A percentile compares a stretch with the other conserved stretches of the same genome.
Evolutionary conservation across 2,888 invertebrate genomes (phyloP).

Genomic region (Eumerus sabulonum): DNA sequence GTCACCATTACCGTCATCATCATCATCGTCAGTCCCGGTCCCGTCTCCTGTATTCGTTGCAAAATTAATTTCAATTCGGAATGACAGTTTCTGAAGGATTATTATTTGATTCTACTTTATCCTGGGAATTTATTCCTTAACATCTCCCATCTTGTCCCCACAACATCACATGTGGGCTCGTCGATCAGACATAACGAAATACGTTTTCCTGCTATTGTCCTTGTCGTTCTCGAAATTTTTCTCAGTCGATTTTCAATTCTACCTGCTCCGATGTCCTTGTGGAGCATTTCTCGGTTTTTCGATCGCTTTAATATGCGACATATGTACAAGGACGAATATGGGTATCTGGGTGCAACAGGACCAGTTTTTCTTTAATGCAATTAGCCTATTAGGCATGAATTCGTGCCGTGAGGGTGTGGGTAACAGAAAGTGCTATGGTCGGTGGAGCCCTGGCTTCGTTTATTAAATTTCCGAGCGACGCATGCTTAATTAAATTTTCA

Average conservation of each 20-base stretch:
- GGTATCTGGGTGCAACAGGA: too few species aligned
- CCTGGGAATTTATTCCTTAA: constrained; percentile 49
- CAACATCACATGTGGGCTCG: not conserved
- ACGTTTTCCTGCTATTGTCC: too few species aligned
- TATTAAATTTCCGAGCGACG: constrained; percentile 53
- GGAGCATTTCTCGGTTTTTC: constrained; percentile 38
- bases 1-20: constrained; percentile 38
- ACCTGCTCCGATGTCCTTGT: not conserved
- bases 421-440: constrained; percentile 12
- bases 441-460: constrained; percentile 28
- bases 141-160: constrained; percentile 2
- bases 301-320: constrained; percentile 58
- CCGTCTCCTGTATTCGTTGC: constrained; percentile 31
- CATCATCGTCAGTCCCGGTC: constrained; percentile 21
- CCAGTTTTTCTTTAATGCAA: constrained; percentile 60
- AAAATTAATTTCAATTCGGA: constrained; percentile 67
- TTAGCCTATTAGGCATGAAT: constrained; percentile 54
- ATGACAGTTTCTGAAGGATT: constrained; percentile 68
- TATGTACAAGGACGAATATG: constrained; percentile 16
- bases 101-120: constrained; percentile 65
- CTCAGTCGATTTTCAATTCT: too few species aligned
- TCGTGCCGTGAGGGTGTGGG: not conserved
- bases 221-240: not conserved
- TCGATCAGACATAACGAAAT: too few species aligned
- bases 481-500: constrained; percentile 62